Conservation (phyloP, 2,113 vertebrate species). For the Tenebrosternarchus preto region DNA sequence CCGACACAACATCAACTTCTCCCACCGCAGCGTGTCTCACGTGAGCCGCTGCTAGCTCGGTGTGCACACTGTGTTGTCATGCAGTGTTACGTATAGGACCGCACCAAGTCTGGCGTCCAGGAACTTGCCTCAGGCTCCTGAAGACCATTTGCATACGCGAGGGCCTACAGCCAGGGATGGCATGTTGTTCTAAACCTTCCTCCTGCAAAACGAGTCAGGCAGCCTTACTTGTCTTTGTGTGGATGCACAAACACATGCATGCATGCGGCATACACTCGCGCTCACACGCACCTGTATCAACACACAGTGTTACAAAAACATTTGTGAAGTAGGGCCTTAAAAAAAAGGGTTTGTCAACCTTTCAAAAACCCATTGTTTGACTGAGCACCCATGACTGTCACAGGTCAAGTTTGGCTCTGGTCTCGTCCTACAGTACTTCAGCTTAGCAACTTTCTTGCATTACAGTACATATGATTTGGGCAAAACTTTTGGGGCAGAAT, state of each 20-base stretch:
- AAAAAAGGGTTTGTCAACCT: no score
- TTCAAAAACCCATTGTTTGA: no score
- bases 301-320: neutral
- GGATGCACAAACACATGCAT: slow-evolving; percentile 24
- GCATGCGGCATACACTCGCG: slow-evolving; percentile 5
- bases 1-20: no score
- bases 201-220: slow-evolving; percentile 63
- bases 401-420: no score
- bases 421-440: no score
- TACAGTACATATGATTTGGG: neutral
- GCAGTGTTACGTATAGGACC: slow-evolving; percentile 1
- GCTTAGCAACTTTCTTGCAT: neutral
- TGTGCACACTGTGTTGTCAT: slow-evolving; percentile 37
- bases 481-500: neutral
- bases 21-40: neutral
- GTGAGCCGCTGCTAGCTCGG: slow-evolving; percentile 5
- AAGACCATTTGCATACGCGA: slow-evolving; percentile 73
- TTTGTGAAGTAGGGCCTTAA: neutral
- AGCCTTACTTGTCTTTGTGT: slow-evolving; percentile 64
- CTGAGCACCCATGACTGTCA: no score
- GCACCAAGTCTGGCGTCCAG: slow-evolving; percentile 53
- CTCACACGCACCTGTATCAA: slow-evolving; percentile 8
- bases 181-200: slow-evolving; percentile 64
- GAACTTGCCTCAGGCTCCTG: slow-evolving; percentile 60
- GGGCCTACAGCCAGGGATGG: slow-evolving; percentile 69